phyloP scores from a whole-genome alignment of 2,888 invertebrate genomes.

The Odiellus spinosus region DNA sequence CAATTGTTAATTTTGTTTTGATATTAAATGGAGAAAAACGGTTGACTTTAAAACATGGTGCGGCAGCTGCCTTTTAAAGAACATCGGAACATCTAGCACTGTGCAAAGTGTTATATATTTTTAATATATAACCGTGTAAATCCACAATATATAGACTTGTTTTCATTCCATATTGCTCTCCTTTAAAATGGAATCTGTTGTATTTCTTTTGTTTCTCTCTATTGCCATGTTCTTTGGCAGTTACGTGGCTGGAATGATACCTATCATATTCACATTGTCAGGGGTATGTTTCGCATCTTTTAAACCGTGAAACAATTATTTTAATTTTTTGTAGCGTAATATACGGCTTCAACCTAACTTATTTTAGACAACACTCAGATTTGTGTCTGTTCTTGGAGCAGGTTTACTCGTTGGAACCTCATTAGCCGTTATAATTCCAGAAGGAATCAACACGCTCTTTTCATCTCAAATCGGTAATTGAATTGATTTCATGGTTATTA shows the following conservation, averaged over 20 bases:
- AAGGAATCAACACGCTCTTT: conserved; percentile 62
- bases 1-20: too few species aligned
- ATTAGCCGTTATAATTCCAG: conserved; percentile 92
- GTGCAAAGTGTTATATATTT: too few species aligned
- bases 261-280: conserved; percentile 79
- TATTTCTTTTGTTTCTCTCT: conserved; percentile 62
- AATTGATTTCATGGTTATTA: neutral
- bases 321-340: too few species aligned
- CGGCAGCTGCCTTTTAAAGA: too few species aligned
- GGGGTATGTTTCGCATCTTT: conserved; percentile 49
- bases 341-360: too few species aligned
- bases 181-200: conserved; percentile 61
- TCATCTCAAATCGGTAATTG: conserved; percentile 17
- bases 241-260: conserved; percentile 86
- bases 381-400: conserved; percentile 88
- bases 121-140: too few species aligned
- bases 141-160: too few species aligned
- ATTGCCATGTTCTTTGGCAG: conserved; percentile 92
- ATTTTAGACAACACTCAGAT: conserved; percentile 69
- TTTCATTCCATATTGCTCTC: too few species aligned
- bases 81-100: too few species aligned
- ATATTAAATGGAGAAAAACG: too few species aligned
- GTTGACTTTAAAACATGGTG: too few species aligned
- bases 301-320: too few species aligned
- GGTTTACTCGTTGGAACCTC: conserved; percentile 95